These are phyloP conservation scores for Manacus vitellinus DNA, from an alignment of 2,113 vertebrate genomes.

Conservation along the genomic window DNA sequence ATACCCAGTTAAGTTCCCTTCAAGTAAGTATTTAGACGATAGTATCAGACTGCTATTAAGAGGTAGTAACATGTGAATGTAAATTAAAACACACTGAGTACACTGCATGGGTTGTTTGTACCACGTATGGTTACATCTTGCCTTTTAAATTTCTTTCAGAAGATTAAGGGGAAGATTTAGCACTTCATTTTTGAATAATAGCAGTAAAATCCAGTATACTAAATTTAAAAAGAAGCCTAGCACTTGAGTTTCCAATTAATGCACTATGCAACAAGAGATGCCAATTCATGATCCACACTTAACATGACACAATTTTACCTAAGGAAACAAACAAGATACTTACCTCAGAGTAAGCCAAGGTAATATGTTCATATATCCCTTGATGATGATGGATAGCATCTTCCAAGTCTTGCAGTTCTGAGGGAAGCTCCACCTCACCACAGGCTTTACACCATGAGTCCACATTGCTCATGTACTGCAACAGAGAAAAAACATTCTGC, in stretches of 20 bases:
- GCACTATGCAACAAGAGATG: background rate
- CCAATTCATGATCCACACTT: background rate
- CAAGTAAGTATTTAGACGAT: background rate
- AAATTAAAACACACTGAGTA: background rate
- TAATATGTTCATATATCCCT: constrained; percentile 95
- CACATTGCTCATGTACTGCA: constrained; percentile 96
- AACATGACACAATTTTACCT: background rate
- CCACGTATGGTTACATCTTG: background rate
- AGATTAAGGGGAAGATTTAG: background rate
- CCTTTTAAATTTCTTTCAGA: background rate
- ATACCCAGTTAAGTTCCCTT: background rate
- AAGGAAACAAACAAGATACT: background rate
- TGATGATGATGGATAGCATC: constrained; percentile 98
- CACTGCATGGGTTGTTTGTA: background rate
- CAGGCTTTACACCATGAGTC: constrained; percentile 98
- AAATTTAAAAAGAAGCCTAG: background rate
- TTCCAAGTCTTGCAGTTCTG: constrained; percentile 96
- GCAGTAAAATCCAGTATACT: background rate
- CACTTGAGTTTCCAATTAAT: background rate
- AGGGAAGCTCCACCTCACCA: constrained; percentile 94
- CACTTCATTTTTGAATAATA: background rate
- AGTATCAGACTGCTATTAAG: background rate
- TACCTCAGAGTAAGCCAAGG: constrained; percentile 94
- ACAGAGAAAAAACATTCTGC: background rate
- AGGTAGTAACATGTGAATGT: background rate